Percentiles rank a stretch among this genome's conserved stretches.
These are phyloP conservation scores for Orchesella flavescens DNA, from an alignment of 2,888 invertebrate genomes.

Conservation along the genomic window DNA sequence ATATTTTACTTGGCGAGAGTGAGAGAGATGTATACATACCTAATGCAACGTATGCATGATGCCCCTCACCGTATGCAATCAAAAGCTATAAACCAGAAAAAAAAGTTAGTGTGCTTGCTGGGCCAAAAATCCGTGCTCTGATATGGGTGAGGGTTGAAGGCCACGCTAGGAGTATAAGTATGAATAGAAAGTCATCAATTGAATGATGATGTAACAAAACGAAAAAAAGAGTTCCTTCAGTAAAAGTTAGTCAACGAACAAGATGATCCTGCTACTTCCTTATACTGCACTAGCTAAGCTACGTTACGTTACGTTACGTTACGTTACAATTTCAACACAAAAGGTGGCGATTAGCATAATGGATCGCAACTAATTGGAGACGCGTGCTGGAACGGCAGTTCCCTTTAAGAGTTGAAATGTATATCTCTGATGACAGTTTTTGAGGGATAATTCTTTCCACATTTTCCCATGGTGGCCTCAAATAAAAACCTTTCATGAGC, in stretches of 20 bases:
- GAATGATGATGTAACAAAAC: slow-evolving; percentile 39
- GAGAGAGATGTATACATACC: not conserved
- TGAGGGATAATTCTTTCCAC: slow-evolving; percentile 16
- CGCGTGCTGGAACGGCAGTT: slow-evolving; percentile 66
- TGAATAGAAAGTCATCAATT: slow-evolving; percentile 23
- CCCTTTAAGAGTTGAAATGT: slow-evolving; percentile 20
- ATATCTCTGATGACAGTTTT: slow-evolving; percentile 48
- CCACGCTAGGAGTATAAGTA: no score
- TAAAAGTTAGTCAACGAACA: no score
- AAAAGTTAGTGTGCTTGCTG: slow-evolving; percentile 18
- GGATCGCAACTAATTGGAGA: slow-evolving; percentile 72
- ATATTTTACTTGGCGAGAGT: no score
- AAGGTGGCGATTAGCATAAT: slow-evolving; percentile 72
- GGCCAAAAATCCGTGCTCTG: not conserved
- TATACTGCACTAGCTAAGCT: no score
- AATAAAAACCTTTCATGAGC: not conserved
- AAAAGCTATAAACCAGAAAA: slow-evolving; percentile 49
- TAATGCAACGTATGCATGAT: slow-evolving; percentile 14
- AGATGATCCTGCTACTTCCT: no score
- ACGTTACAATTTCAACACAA: slow-evolving; percentile 17
- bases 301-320: no score
- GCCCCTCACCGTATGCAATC: slow-evolving; percentile 18
- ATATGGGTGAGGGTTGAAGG: slow-evolving; percentile 37
- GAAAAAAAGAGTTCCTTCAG: not conserved
- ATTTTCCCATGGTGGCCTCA: slow-evolving; percentile 33